A percentile compares a stretch with the other conserved stretches of the same genome.
Evolutionary conservation across 23 tunicate genomes (phyloP).

Genomic region (Botrylloides violaceus): DNA sequence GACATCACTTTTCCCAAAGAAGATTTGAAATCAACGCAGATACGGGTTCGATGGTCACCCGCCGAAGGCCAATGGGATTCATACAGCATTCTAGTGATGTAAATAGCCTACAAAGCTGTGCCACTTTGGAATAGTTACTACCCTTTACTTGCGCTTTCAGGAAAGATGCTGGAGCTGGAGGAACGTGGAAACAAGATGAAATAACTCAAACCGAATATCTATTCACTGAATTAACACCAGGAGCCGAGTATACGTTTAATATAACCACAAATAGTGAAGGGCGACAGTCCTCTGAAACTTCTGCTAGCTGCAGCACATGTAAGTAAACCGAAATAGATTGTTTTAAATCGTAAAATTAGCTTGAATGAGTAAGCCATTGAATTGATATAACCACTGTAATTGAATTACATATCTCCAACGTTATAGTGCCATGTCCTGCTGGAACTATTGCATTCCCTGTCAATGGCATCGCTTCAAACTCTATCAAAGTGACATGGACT

Average conservation of each 20-base stretch:
- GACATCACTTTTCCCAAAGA: slow-evolving; percentile 31
- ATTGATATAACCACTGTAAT: too few relatives aligned
- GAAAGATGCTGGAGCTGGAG: slow-evolving; percentile 43
- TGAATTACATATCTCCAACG: too few relatives aligned
- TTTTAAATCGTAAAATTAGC: neutral
- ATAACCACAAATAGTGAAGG: slow-evolving; percentile 62
- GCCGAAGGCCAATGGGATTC: slow-evolving; percentile 52
- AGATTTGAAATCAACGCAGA: slow-evolving; percentile 26
- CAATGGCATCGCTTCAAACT: slow-evolving; percentile 25
- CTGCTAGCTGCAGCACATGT: slow-evolving; percentile 40
- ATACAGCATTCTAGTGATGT: slow-evolving; percentile 41
- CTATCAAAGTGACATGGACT: slow-evolving; percentile 42
- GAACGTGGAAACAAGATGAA: slow-evolving; percentile 35
- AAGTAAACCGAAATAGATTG: neutral
- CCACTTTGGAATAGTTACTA: too few relatives aligned
- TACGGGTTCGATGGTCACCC: slow-evolving; percentile 41
- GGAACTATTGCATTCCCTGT: slow-evolving; percentile 22
- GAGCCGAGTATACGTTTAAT: slow-evolving; percentile 39
- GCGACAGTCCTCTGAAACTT: slow-evolving; percentile 46
- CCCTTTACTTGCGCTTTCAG: slow-evolving; percentile 14
- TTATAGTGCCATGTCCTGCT: slow-evolving; percentile 21
- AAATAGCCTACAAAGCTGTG: too few relatives aligned
- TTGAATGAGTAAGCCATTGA: neutral
- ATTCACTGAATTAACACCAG: slow-evolving; percentile 45
- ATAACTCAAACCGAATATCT: slow-evolving; percentile 25